Evolutionary conservation across 2,888 invertebrate species (phyloP), one percentile per base, ranked within the genome.

Genomic region (Neoitamus cyanurus): DNA sequence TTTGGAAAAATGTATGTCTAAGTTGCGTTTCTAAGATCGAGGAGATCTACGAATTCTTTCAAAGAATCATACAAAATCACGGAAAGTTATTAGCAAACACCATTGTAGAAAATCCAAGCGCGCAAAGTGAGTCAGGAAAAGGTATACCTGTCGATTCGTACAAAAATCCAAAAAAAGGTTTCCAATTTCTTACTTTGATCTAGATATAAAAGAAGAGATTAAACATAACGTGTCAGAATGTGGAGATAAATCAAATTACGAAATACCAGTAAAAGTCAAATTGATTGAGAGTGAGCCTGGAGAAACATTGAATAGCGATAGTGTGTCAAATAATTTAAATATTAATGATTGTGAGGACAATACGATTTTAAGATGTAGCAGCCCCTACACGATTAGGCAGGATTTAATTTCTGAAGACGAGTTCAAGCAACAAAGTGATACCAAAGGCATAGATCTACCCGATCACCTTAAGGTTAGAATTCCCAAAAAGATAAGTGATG

Each of bases 401-500:
- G 58, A 58, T 20, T 20, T 58, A 58, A 25, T 58, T 58, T 9
- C 1, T 9, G 58, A 9, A 6, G 58, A 58, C 9, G 9, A 58
- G 7, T 58, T 15, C 6, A 58, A 58, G 25, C 5, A 20, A 0
- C 58, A 58, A 58, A 58, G 9, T 58, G 9, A 9, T 58, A 20
- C 75, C 5, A 34, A 68, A 58, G n/a, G 6, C 1, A 36, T 69
- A 34, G 86, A 86, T n/a, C 15, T 87, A 13, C 86, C 87, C 2
- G 86, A 85, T 25, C 85, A 86, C 58, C 80, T 87, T 36, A 86
- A 85, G 42, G 9, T 37, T 25, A 84, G 87, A n/a, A 84, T 72
- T 25, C 42, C 86, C 3, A 87, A 86, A 84, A 70, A 73, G 36
- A 83, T 84, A 13, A 83, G 86, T 37, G 87, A 87, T 83, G 84